Evolutionary conservation across 2,888 invertebrate species (phyloP).

Genomic region (Limnephilus auricula): DNA sequence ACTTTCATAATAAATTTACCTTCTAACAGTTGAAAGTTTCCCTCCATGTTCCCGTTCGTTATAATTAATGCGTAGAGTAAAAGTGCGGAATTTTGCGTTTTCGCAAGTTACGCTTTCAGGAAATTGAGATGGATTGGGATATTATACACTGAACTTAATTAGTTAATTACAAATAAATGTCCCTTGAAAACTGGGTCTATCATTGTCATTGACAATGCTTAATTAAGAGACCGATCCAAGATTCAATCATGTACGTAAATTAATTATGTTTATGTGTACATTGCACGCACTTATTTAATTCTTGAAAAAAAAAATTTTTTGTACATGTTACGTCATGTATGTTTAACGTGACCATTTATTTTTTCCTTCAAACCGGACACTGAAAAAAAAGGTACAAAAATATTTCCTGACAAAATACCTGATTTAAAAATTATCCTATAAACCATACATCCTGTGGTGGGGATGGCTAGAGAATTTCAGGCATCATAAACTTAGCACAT

Average conservation of each 20-base stretch:
- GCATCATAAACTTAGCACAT: too few relatives aligned
- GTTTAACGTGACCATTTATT: too few relatives aligned
- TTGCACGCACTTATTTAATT: too few relatives aligned
- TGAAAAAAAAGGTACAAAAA: too few relatives aligned
- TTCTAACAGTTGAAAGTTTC: slow-evolving; percentile 3
- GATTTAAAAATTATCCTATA: too few relatives aligned
- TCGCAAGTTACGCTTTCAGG: background rate
- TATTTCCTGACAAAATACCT: too few relatives aligned
- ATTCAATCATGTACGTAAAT: background rate
- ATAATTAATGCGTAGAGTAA: slow-evolving; percentile 27
- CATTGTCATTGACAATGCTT: background rate
- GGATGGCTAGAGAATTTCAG: too few relatives aligned
- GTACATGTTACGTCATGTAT: too few relatives aligned
- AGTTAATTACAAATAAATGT: background rate
- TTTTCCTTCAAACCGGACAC: too few relatives aligned
- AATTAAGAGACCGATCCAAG: background rate
- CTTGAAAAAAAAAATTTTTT: too few relatives aligned
- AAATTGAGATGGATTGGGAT: background rate
- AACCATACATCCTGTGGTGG: too few relatives aligned
- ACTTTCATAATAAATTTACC: slow-evolving; percentile 41
- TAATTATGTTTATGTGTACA: background rate
- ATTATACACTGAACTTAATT: background rate
- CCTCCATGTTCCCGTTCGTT: background rate
- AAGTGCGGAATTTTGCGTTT: slow-evolving; percentile 7
- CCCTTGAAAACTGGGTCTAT: background rate